Conservation (phyloP, 2,113 vertebrate species). For the Salvelinus fontinalis region DNA sequence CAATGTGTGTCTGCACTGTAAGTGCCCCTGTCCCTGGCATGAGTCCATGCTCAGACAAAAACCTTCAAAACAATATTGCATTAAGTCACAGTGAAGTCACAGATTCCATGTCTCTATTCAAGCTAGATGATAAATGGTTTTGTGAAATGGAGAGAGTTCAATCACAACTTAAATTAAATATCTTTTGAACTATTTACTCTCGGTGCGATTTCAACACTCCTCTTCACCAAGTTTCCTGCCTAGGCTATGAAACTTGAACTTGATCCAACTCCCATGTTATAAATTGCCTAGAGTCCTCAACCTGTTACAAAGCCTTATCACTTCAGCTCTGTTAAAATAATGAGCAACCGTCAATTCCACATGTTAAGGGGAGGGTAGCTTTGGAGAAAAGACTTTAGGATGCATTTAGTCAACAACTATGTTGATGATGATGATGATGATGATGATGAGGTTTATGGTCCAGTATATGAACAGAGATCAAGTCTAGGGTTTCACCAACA, state of each 20-base stretch:
- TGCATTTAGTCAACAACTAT: constrained; percentile 19
- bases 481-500: not conserved
- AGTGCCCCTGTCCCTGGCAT: not conserved
- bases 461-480: not conserved
- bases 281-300: constrained; percentile 27
- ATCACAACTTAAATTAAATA: constrained; percentile 13
- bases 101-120: not conserved
- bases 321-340: not conserved
- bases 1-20: not conserved
- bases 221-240: constrained; percentile 13
- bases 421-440: constrained; percentile 38
- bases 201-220: not conserved
- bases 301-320: not conserved
- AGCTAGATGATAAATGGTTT: constrained; percentile 17
- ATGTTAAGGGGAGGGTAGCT: not conserved
- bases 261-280: not conserved
- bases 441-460: not conserved
- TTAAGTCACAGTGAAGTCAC: constrained; percentile 16
- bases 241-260: constrained; percentile 24
- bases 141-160: not conserved
- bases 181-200: not conserved
- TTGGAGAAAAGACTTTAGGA: constrained; percentile 8
- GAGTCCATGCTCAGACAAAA: constrained; percentile 6
- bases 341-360: not conserved
- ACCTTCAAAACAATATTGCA: constrained; percentile 19